Evolutionary conservation across 2,888 invertebrate genomes (phyloP).

Genomic region (Drosophila testacea): DNA sequence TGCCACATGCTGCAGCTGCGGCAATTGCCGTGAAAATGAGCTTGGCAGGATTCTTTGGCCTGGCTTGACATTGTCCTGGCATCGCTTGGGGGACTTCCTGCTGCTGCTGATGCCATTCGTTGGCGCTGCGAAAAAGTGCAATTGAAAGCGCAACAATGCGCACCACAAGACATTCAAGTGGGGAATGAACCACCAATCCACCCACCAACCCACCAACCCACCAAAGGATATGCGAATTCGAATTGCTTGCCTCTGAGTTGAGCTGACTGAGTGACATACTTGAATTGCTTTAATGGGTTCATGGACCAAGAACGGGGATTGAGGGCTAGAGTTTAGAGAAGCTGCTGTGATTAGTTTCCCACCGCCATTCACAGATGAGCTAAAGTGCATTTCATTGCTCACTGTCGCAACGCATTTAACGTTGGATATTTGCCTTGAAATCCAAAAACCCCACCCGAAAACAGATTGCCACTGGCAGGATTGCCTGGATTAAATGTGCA

Average conservation of each 20-base stretch:
- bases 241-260: slow-evolving; percentile 39
- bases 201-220: not conserved
- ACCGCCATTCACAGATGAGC: slow-evolving; percentile 52
- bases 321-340: slow-evolving; percentile 18
- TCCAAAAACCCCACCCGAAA: slow-evolving; percentile 31
- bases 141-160: slow-evolving; percentile 78
- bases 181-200: slow-evolving; percentile 19
- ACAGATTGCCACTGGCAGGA: slow-evolving; percentile 56
- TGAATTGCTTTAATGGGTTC: slow-evolving; percentile 49
- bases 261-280: slow-evolving; percentile 58
- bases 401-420: slow-evolving; percentile 65
- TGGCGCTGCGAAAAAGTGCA: slow-evolving; percentile 64
- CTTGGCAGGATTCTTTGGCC: slow-evolving; percentile 44
- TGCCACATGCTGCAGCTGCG: slow-evolving; percentile 12
- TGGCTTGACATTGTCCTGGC: slow-evolving; percentile 57
- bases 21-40: slow-evolving; percentile 70
- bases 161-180: slow-evolving; percentile 77
- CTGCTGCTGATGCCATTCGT: slow-evolving; percentile 48
- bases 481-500: slow-evolving; percentile 58
- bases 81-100: slow-evolving; percentile 43
- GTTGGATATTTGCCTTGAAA: slow-evolving; percentile 26
- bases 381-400: slow-evolving; percentile 78
- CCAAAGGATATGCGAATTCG: slow-evolving; percentile 60
- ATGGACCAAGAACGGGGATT: slow-evolving; percentile 10
- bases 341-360: slow-evolving; percentile 67